Evolutionary conservation across 2,888 invertebrate genomes (phyloP), one percentile per base, ranked within the genome.

Genomic region (Microchrysa polita): DNA sequence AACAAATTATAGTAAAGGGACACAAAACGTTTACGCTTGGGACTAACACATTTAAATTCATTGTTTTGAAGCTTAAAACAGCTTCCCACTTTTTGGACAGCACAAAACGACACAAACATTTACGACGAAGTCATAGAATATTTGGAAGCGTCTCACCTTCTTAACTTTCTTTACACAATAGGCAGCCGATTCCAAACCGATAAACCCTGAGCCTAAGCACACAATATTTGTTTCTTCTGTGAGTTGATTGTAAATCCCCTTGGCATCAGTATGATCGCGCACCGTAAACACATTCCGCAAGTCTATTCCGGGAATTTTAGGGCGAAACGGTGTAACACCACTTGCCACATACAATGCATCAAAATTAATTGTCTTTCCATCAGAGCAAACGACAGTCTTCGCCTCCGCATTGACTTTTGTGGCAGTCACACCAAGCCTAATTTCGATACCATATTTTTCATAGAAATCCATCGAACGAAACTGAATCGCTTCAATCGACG

Each of bases 171-270:
- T 87, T 1, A 87, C 87, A 79, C 94, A 89, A 74, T 89, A 91
- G 1, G 95, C 90, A 0, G 98, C 97, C 1, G 91, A 89, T 87
- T 98, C 98, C 88, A 98, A 89, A 1, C 94, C 96, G 75, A 98
- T 95, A 81, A 98, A 98, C 78, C 97, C 95, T 0, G 93, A 87
- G 2, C 98, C 98, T 65, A 96, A 86, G 22, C 97, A 90, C 0
- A 97, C 93, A 0, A 97, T 91, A 79, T 94, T 87, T 77, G 91
- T 90, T 72, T 93, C 90, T 44, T 89, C 87, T 0, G 86, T 86
- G 1, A 94, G 81, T 16, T 86, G 81, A 0, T 87, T 86, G 1
- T 88, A 83, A 57, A 96, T 91, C 57, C 86, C 86, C 71, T 89
- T 85, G 0, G 92, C 89, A 83, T 98, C 95, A 0, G 89, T 88